phyloP scores from a whole-genome alignment of 2,113 vertebrate genomes.

The Gavia stellata region DNA sequence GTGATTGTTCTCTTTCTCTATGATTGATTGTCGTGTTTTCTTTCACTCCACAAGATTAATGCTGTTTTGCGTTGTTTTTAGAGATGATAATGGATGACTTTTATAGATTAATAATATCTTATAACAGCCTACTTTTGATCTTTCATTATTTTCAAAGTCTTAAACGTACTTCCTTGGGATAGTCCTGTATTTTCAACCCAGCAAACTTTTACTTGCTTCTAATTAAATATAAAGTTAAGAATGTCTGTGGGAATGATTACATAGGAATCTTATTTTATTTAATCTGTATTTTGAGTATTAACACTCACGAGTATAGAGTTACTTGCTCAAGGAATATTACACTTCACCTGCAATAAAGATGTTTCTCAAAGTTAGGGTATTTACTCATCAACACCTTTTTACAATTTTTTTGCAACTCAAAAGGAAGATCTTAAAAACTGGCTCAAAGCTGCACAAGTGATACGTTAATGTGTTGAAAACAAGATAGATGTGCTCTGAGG shows the following conservation, averaged over 20 bases:
- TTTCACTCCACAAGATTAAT: slow-evolving; percentile 70
- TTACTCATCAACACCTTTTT: not conserved
- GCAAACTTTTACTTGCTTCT: slow-evolving; percentile 17
- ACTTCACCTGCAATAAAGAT: not conserved
- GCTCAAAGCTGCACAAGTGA: not conserved
- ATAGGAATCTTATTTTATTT: not conserved
- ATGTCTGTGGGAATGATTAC: not conserved
- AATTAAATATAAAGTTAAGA: not conserved
- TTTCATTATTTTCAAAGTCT: slow-evolving; percentile 19
- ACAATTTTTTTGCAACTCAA: not conserved
- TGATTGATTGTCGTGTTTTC: slow-evolving; percentile 69
- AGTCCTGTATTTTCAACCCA: not conserved
- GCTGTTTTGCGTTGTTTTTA: slow-evolving; percentile 58
- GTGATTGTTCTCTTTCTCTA: slow-evolving; percentile 55
- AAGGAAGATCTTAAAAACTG: not conserved
- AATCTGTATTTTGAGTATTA: not conserved
- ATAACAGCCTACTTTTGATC: slow-evolving; percentile 30
- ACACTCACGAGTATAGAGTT: not conserved
- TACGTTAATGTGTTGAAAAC: not conserved
- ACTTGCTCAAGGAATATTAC: not conserved
- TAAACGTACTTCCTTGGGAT: not conserved
- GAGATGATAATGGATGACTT: slow-evolving; percentile 49
- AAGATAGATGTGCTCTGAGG: not conserved
- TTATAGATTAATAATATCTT: slow-evolving; percentile 33
- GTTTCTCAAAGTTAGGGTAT: not conserved